These are phyloP conservation scores for Xenopus tropicalis DNA, from an alignment of 2,113 vertebrate species.

Conservation along the genomic window DNA sequence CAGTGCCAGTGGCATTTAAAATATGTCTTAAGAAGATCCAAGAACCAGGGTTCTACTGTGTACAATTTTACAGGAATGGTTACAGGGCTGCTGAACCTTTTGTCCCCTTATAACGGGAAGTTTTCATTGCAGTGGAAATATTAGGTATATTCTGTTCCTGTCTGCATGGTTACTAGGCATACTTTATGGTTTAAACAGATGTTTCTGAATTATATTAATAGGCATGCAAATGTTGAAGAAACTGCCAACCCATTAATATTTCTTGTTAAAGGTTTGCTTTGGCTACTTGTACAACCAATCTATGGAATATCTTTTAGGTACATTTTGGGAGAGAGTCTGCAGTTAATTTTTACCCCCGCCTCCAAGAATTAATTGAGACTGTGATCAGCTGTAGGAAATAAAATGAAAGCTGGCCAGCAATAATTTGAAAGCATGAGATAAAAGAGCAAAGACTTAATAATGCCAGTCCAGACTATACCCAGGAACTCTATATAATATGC, in stretches of 20 bases:
- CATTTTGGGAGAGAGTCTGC: conserved; percentile 29
- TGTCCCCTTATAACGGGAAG: not conserved
- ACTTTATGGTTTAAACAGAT: conserved; percentile 21
- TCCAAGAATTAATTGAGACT: not conserved
- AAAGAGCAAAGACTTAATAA: not conserved
- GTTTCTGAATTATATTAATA: conserved; percentile 25
- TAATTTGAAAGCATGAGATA: not conserved
- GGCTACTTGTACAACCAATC: conserved; percentile 41
- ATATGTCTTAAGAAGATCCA: too few relatives aligned
- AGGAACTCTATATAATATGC: too few relatives aligned
- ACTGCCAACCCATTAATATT: conserved; percentile 36
- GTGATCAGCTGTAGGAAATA: not conserved
- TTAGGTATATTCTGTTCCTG: not conserved
- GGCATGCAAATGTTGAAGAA: conserved; percentile 34
- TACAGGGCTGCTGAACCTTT: too few relatives aligned
- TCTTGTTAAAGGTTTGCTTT: conserved; percentile 45
- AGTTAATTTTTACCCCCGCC: conserved; percentile 34
- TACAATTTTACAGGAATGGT: too few relatives aligned
- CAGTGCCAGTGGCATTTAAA: too few relatives aligned
- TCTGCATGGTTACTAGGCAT: conserved; percentile 29
- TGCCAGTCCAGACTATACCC: too few relatives aligned
- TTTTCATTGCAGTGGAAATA: not conserved
- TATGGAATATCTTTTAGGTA: conserved; percentile 40
- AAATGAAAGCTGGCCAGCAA: conserved; percentile 7
- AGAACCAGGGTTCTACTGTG: too few relatives aligned